Evolutionary conservation across 2,797 vertebrate genomes (phyloP).

Genomic region (Pipistrellus pygmaeus): DNA sequence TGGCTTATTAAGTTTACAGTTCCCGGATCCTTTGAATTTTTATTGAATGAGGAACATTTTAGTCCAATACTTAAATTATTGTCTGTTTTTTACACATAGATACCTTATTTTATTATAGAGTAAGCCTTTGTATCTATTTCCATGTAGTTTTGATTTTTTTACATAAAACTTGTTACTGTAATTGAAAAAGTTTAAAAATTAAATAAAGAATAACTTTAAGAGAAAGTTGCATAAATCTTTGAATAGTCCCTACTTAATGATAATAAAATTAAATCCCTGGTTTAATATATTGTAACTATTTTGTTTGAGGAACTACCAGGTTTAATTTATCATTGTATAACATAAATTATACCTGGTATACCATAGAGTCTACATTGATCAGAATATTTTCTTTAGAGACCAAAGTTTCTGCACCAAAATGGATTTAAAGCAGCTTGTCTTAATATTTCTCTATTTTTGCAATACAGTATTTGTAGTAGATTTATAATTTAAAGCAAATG

Average conservation of each 20-base stretch:
- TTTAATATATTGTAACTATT: background rate
- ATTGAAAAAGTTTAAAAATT: background rate
- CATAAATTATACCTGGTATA: background rate
- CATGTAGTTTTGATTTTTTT: slow-evolving; percentile 9
- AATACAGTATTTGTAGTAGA: background rate
- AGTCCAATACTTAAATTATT: background rate
- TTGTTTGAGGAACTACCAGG: slow-evolving; percentile 11
- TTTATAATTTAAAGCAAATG: slow-evolving; percentile 31
- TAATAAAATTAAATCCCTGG: background rate
- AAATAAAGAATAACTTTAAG: background rate
- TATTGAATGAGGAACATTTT: slow-evolving; percentile 22
- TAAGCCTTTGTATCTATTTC: background rate
- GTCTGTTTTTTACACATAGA: background rate
- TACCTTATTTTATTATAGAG: background rate
- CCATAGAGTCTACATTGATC: background rate
- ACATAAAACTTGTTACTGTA: background rate
- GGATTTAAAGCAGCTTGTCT: background rate
- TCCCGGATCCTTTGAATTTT: background rate
- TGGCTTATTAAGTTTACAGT: background rate
- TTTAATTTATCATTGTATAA: background rate
- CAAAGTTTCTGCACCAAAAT: slow-evolving; percentile 8
- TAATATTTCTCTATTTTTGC: slow-evolving; percentile 4
- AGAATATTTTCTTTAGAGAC: slow-evolving; percentile 53
- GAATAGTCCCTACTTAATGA: slow-evolving; percentile 3
- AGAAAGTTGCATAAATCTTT: slow-evolving; percentile 18